A percentile compares a stretch with the other conserved stretches of the same genome.
Evolutionary conservation across 1,140 invertebrate species (phyloP).

Genomic region (Bombus impatiens): DNA sequence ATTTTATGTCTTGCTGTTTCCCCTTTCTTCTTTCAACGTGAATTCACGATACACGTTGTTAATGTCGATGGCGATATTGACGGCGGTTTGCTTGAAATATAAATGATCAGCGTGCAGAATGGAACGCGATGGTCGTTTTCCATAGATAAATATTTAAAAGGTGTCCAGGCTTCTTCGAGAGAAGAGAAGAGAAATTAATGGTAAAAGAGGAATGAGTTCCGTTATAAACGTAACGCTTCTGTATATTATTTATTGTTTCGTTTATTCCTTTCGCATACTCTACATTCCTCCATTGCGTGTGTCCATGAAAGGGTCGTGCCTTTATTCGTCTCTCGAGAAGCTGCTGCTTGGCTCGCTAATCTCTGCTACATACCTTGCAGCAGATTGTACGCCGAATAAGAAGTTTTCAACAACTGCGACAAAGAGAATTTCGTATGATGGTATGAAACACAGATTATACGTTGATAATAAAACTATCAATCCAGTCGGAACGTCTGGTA

Average conservation of each 20-base stretch:
- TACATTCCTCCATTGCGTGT: background rate
- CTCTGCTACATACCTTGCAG: constrained; percentile 22
- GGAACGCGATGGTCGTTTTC: background rate
- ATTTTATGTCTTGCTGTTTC: background rate
- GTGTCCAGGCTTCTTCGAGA: background rate
- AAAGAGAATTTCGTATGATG: background rate
- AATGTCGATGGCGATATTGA: background rate
- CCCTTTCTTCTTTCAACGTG: background rate
- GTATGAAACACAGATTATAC: background rate
- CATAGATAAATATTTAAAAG: background rate
- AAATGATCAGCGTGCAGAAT: background rate
- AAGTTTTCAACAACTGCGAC: constrained; percentile 58
- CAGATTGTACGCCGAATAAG: constrained; percentile 56
- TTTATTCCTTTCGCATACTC: background rate
- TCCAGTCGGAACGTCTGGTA: background rate
- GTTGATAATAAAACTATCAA: background rate
- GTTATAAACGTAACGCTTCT: background rate
- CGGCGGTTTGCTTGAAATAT: background rate
- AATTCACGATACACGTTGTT: background rate
- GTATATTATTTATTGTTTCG: background rate
- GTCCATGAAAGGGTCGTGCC: background rate
- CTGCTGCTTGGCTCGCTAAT: background rate
- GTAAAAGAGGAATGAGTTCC: background rate
- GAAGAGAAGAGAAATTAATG: background rate
- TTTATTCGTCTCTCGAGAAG: background rate